Base-by-base conservation (phyloP, 1,140 invertebrate species). In the Pseudomyrmex pallidus region DNA sequence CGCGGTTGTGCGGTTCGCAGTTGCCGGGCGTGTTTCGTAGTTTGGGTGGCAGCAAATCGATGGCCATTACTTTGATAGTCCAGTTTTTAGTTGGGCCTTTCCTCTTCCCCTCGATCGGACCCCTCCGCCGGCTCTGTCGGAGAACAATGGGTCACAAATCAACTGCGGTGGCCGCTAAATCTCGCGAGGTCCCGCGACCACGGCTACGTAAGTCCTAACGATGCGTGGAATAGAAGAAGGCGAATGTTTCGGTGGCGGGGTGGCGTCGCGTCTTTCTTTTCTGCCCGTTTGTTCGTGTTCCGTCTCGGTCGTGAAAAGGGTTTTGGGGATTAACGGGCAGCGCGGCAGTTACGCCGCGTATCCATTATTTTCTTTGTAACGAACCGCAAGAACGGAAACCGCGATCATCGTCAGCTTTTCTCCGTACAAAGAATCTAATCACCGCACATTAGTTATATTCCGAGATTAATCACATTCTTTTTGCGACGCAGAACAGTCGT, bases 131-230 rank as follows among this genome's bases (percentile, higher is more conserved):
- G 82, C 35, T 63, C 48, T 46, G 35, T 35, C 22, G 35, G 74
- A 90, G 91, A 91, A 91, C 91, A 91, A 91, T 91, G 89, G 90
- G 84, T 66, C 90, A 90, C 90, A 90, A 91, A 91, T 90, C 90
- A 91, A 84, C 63, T 54, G 17, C 50, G 80, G 82, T 82, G 68
- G 82, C 82, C 67, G 87, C 90, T 91, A 90, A 91, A 91, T 91
- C 90, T 91, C 83, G 86, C 77, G 66, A 83, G 82, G 78, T 86
- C 86, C 52, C 70, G 57, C 73, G 50, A 52, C 66, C 44, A 85
- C 56, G 63, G 76, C 66, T 67, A 83, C 59, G 82, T 83, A 84
- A 89, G 76, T 85, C 72, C 77, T 87, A 90, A 89, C 88, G 88
- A 87, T 86, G 87, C 89, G 82, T 62, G 80, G 76, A 87, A 86